Evolutionary conservation across 2,888 invertebrate genomes (phyloP).

Genomic region (Xestia ashworthii): DNA sequence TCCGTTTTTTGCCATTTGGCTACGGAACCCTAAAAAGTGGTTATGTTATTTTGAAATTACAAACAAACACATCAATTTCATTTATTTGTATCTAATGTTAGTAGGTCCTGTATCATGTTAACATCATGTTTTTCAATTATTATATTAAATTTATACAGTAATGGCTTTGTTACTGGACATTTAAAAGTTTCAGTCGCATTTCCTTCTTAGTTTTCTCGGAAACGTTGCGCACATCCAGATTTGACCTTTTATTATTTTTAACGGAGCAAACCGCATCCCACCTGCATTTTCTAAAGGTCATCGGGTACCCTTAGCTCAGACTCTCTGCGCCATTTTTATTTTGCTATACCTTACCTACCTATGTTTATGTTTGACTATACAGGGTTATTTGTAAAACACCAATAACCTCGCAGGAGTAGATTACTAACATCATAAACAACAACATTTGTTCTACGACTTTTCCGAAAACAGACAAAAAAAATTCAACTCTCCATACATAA

Average conservation of each 20-base stretch:
- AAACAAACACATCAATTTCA: not conserved
- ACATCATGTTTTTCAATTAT: not conserved
- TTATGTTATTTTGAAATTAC: not conserved
- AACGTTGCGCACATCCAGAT: not conserved
- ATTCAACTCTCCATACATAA: no score
- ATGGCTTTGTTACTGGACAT: not conserved
- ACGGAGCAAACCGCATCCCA: not conserved
- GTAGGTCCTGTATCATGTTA: not conserved
- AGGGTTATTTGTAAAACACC: no score
- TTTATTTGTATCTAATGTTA: not conserved
- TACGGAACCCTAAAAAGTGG: no score
- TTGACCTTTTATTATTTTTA: not conserved
- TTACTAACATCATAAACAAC: no score
- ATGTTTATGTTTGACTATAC: not conserved
- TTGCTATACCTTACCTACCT: not conserved
- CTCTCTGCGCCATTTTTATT: conserved; percentile 1
- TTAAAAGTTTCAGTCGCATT: not conserved
- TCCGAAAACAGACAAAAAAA: no score
- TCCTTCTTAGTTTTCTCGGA: not conserved
- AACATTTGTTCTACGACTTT: no score
- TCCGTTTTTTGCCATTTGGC: no score
- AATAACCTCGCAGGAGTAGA: no score
- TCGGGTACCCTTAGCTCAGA: not conserved
- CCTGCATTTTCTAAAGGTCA: conserved; percentile 27
- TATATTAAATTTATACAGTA: not conserved